Conservation (phyloP, 1,140 invertebrate genomes). For the Diplogasteroides magnus region DNA sequence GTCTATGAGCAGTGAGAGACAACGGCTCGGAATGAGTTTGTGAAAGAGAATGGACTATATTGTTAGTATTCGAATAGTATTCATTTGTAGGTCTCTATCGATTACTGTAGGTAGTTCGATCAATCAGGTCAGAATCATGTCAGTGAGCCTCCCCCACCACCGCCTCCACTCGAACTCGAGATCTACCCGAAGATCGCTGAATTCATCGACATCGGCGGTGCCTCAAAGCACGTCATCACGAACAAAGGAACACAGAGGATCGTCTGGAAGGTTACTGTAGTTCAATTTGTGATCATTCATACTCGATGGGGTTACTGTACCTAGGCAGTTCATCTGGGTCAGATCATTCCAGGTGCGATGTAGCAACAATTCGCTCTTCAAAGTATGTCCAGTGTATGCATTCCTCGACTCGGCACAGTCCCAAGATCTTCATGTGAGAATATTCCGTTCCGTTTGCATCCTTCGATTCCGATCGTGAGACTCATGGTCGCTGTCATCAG, state of each 20-base stretch:
- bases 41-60: too few relatives aligned
- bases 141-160: background rate
- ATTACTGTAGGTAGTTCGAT: too few relatives aligned
- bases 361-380: constrained; percentile 20
- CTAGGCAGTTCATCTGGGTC: too few relatives aligned
- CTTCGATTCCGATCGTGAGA: too few relatives aligned
- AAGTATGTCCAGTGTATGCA: constrained; percentile 21
- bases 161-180: constrained; percentile 3
- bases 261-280: constrained; percentile 21
- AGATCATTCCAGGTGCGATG: constrained; percentile 5
- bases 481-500: background rate
- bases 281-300: background rate
- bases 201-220: constrained; percentile 30
- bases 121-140: too few relatives aligned
- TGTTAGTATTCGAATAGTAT: too few relatives aligned
- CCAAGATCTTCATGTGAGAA: constrained; percentile 2
- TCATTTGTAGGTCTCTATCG: too few relatives aligned
- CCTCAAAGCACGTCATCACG: constrained; percentile 21
- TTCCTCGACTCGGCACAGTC: constrained; percentile 12
- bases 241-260: constrained; percentile 16
- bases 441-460: background rate
- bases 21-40: too few relatives aligned
- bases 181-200: constrained; percentile 22
- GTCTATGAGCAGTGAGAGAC: too few relatives aligned
- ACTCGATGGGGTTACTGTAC: too few relatives aligned